A percentile compares a stretch with the other conserved stretches of the same genome.
phyloP scores from a whole-genome alignment of 2,888 invertebrate species.

The Mechanitis mazaeus region DNA sequence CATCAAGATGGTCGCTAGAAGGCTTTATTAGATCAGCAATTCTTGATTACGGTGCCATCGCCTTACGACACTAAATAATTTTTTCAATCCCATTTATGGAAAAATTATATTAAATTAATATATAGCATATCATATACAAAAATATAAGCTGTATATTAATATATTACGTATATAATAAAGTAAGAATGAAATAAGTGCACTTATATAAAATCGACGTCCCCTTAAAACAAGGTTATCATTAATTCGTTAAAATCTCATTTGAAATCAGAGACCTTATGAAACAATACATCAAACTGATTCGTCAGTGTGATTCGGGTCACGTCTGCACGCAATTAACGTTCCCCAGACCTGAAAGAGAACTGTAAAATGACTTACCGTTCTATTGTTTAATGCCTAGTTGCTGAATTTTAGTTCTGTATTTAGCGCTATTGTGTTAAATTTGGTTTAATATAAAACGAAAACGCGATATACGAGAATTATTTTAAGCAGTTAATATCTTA shows the following conservation, averaged over 20 bases:
- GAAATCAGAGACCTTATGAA: constrained; percentile 6
- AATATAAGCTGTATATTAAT: no score
- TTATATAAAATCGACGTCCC: no score
- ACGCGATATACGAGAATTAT: not conserved
- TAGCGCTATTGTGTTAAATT: constrained; percentile 17
- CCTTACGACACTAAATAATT: not conserved
- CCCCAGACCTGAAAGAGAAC: constrained; percentile 35
- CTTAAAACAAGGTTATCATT: no score
- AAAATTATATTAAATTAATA: no score
- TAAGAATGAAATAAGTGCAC: no score
- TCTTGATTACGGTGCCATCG: constrained; percentile 23
- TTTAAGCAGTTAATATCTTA: not conserved
- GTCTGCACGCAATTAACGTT: constrained; percentile 41
- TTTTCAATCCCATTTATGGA: no score
- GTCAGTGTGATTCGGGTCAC: constrained; percentile 31
- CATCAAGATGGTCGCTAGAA: constrained; percentile 28
- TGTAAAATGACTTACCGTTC: constrained; percentile 40
- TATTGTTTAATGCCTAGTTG: constrained; percentile 41
- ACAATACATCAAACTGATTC: constrained; percentile 26
- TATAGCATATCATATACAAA: no score
- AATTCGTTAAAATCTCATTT: constrained; percentile 7
- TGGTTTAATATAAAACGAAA: not conserved
- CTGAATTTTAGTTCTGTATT: constrained; percentile 18
- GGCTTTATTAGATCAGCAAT: constrained; percentile 36
- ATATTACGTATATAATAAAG: no score